Base-by-base conservation (phyloP, 2,888 invertebrate species). In the Camponotus fellah region DNA sequence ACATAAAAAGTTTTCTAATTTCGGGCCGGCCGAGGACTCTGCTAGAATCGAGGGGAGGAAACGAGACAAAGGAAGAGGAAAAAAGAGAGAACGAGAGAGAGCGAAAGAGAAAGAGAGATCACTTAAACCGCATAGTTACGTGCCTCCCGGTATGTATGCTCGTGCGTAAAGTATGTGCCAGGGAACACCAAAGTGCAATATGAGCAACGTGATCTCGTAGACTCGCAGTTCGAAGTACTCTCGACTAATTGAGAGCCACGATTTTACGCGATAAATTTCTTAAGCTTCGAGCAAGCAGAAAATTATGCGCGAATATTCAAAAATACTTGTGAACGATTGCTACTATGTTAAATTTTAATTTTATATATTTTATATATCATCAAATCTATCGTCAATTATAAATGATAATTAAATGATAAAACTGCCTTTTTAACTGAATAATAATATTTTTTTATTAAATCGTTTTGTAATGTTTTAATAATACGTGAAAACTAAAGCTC, bases 1-100 rank as follows among this genome's bases (percentile, higher is more conserved):
- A 91, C 92, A 92, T 94, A 94, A 94, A 94, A 94, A 94, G 94
- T 94, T 94, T 94, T 94, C 94, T 94, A 94, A 94, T 94, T 94
- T 94, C 93, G 91, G 92, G 83, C 17, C 72, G 92, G 91, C 90
- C 90, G 88, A 91, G 89, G 87, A 84, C 86, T 85, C 85, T 83
- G 26, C 66, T 40, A 68, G 72, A 53, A 53, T 79, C 76, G 84
- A 82, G 84, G 82, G 79, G 53, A 34, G 17, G 82, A 84, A 72
- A 76, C 74, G 77, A 71, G 58, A 49, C 68, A 14, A 46, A 66
- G 46, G 72, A 43, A 37, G 66, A 62, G 76, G 58, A 34, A 56
- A 66, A 32, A 64, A 58, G 37, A 56, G 68, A 80, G 77, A 37
- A 58, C 58, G 69, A 62, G 58, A 71, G 76, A 49, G 32, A 56